phyloP scores from a whole-genome alignment of 2,888 invertebrate genomes.

The Apantesis nais region DNA sequence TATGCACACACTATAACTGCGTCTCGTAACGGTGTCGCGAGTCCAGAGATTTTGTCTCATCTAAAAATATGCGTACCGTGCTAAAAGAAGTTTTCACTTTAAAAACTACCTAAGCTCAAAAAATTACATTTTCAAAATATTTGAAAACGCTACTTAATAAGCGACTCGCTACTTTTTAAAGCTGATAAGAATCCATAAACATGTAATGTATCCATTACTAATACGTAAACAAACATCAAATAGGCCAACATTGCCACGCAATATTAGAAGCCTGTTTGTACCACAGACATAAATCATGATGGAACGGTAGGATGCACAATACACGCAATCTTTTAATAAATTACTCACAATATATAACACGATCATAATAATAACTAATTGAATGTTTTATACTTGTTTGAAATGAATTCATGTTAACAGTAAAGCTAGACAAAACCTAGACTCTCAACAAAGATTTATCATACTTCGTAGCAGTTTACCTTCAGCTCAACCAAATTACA shows the following conservation, averaged over 20 bases:
- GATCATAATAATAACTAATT: not conserved
- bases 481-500: not conserved
- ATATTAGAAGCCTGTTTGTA: conserved; percentile 7
- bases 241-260: conserved; percentile 17
- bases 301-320: not conserved
- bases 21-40: no score
- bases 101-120: no score
- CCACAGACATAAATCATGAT: conserved; percentile 9
- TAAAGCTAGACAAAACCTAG: not conserved
- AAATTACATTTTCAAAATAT: not conserved
- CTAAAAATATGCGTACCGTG: no score
- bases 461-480: not conserved
- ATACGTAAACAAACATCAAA: conserved; percentile 22
- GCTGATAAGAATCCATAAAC: conserved; percentile 13
- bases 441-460: no score
- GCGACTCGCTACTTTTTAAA: conserved; percentile 5
- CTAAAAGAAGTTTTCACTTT: no score
- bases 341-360: not conserved
- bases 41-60: no score
- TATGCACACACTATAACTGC: no score
- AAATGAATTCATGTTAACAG: not conserved
- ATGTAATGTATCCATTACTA: conserved; percentile 18
- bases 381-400: not conserved
- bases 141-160: not conserved
- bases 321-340: conserved; percentile 7